Base-by-base conservation (phyloP, 2,113 vertebrate genomes). In the Apeltes quadracus region DNA sequence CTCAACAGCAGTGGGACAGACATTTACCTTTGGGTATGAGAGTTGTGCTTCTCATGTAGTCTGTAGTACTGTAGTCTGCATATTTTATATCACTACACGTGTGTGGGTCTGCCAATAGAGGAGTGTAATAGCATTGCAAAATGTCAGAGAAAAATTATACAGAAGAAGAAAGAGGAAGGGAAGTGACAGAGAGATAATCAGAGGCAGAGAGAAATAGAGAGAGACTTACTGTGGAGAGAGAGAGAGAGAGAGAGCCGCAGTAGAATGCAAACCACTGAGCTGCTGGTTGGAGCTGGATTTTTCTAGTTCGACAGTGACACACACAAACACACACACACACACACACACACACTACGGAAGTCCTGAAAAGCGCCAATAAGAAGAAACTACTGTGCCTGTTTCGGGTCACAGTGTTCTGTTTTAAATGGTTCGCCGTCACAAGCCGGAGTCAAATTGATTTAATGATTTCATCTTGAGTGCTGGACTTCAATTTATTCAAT, bases 241-340 rank as follows among this genome's bases (percentile, higher is more conserved):
- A 12, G 51, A 46, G 56, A 27, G 27, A 74, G 38, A 34, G 51
- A 58, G 61, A 69, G 61, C 29, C 63, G 66, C 72, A 81, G 72
- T 29, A 7, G 65, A 83, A 81, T 83, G 64, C 70, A 81, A 88
- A 83, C 76, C 74, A 84, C 74, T 68, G 61, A 74, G 80, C 75
- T 82, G 53, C 77, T 83, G 84, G 82, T 82, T 88, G 64, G 78
- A 84, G 81, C 87, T 87, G 85, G 87, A 87, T 89, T 75, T 73
- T 85, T 88, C 83, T 86, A 84, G 84, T 85, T 88, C 23, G 34
- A 64, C 46, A 62, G 32, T 34, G 43, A 72, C 54, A 56, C n/a
- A 54, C 15, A 15, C 39, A 59, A 22, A 69, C 39, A 64, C 48
- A 61, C 46, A 59, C 38, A 54, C 27, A 64, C 46, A 59, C 34